These are phyloP conservation scores for Margaritifera margaritifera DNA, from an alignment of 2,888 invertebrate genomes.

Conservation along the genomic window DNA sequence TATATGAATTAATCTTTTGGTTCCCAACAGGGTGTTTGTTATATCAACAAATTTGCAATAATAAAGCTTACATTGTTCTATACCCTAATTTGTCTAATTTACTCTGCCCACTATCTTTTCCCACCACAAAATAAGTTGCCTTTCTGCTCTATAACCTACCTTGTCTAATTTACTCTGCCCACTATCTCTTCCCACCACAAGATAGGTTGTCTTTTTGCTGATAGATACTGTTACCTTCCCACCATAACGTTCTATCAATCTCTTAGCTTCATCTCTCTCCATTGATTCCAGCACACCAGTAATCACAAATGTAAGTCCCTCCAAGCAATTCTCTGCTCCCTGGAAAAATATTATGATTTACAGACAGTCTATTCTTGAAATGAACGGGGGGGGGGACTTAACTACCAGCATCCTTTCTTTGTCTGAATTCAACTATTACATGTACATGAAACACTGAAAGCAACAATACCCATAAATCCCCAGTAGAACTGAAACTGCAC, in stretches of 20 bases:
- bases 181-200: conserved; percentile 88
- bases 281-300: conserved; percentile 92
- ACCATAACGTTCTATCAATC: conserved; percentile 84
- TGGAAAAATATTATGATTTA: conserved; percentile 28
- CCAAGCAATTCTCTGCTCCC: conserved; percentile 73
- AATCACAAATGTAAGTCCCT: conserved; percentile 75
- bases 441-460: no score
- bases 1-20: no score
- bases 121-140: conserved; percentile 87
- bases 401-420: no score
- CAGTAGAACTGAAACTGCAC: no score
- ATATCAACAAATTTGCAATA: no score
- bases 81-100: conserved; percentile 82
- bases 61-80: background rate
- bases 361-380: background rate
- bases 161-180: conserved; percentile 89
- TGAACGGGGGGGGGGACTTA: background rate
- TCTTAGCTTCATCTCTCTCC: conserved; percentile 85
- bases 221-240: conserved; percentile 84
- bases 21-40: no score
- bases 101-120: conserved; percentile 88
- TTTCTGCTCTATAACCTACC: conserved; percentile 79
- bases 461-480: no score
- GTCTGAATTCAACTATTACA: no score
- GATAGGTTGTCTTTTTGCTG: conserved; percentile 86